A percentile compares a stretch with the other conserved stretches of the same genome.
These are phyloP conservation scores for Amiota mariae DNA, from an alignment of 2,888 invertebrate species.

Conservation along the genomic window DNA sequence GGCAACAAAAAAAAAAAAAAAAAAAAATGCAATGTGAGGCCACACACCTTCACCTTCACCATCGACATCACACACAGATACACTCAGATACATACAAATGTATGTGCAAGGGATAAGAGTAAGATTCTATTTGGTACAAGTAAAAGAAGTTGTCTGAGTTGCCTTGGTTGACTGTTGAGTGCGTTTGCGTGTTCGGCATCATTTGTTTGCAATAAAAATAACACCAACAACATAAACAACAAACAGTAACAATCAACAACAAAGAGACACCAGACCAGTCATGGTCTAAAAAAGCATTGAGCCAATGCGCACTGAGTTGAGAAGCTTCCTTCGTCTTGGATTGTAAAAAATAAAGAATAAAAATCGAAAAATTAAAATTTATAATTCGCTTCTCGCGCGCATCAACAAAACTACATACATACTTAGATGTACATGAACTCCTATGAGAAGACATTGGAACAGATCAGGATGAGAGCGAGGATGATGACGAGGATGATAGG, in stretches of 20 bases:
- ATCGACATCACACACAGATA: background rate
- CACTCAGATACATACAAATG: background rate
- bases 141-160: too few species aligned
- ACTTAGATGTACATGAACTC: background rate
- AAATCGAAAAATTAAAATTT: conserved; percentile 20
- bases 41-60: conserved; percentile 10
- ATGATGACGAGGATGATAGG: too few species aligned
- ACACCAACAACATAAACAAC: conserved; percentile 62
- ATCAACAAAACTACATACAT: conserved; percentile 2
- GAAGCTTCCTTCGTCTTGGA: background rate
- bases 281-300: background rate
- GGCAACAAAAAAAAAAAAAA: background rate
- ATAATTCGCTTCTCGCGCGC: conserved; percentile 12
- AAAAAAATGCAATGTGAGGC: background rate
- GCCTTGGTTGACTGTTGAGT: conserved; percentile 47
- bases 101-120: background rate
- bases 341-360: background rate
- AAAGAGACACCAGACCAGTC: conserved; percentile 6
- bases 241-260: conserved; percentile 10
- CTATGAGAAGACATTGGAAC: too few species aligned
- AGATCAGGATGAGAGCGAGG: too few species aligned
- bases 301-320: too few species aligned
- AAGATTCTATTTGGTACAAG: too few species aligned
- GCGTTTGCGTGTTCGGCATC: conserved; percentile 66
- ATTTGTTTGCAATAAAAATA: conserved; percentile 67